These are phyloP conservation scores for Camelus bactrianus DNA, from an alignment of 2,113 vertebrate species.

Conservation along the genomic window DNA sequence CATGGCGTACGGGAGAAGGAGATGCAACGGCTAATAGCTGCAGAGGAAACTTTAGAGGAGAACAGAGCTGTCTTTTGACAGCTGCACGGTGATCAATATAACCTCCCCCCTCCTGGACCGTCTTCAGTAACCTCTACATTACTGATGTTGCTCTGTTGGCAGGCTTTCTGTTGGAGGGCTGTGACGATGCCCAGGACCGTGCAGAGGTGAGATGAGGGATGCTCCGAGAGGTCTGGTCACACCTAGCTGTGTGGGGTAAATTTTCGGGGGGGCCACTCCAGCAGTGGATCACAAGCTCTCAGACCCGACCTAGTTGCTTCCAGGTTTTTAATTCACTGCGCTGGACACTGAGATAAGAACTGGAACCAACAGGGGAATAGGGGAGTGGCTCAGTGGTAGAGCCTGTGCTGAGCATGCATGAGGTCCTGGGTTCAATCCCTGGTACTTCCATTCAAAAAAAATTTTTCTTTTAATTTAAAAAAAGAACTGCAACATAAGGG, in stretches of 20 bases:
- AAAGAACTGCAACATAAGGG: neutral
- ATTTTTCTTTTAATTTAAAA: too few relatives aligned
- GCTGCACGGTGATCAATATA: neutral
- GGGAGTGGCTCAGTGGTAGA: too few relatives aligned
- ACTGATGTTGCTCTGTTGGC: accelerated
- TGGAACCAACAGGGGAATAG: neutral
- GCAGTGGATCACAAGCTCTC: neutral
- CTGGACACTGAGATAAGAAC: neutral
- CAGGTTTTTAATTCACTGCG: neutral
- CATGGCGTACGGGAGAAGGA: accelerated
- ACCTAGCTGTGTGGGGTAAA: neutral
- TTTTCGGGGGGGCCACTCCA: neutral
- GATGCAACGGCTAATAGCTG: neutral
- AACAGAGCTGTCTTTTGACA: neutral
- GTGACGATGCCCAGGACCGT: neutral
- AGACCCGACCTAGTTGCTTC: neutral
- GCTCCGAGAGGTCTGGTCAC: neutral
- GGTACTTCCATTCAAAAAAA: too few relatives aligned
- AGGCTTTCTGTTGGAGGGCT: neutral
- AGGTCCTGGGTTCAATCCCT: too few relatives aligned
- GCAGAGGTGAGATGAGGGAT: neutral
- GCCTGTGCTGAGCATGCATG: too few relatives aligned
- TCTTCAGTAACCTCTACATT: neutral
- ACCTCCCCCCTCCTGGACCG: neutral
- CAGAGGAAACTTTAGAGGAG: neutral